phyloP scores from a whole-genome alignment of 92 coral and sea anemone genomes.

The Bergia puertoricense region DNA sequence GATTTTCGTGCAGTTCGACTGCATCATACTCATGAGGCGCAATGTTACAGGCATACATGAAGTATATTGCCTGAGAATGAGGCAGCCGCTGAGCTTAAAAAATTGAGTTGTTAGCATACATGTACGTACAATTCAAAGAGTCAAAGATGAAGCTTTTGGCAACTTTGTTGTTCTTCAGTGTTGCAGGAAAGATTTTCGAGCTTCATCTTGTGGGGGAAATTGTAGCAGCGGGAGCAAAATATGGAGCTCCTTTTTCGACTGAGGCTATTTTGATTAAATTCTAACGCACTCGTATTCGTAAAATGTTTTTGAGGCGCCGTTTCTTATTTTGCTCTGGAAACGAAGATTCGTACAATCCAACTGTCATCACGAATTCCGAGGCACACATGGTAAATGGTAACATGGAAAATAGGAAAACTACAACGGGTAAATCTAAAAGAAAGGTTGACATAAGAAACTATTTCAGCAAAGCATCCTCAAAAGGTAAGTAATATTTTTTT shows the following conservation, averaged over 20 bases:
- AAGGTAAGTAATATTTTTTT: not conserved
- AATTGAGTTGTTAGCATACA: slow-evolving; percentile 24
- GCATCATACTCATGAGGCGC: not conserved
- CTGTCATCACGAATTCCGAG: not conserved
- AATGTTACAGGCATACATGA: too few relatives aligned
- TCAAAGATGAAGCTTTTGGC: too few relatives aligned
- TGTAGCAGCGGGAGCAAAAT: too few relatives aligned
- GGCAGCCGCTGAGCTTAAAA: not conserved
- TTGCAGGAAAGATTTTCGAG: too few relatives aligned
- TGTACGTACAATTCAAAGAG: too few relatives aligned
- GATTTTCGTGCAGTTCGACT: not conserved
- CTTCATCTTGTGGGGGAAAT: not conserved
- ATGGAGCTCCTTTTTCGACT: not conserved
- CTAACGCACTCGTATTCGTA: not conserved
- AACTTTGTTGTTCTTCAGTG: too few relatives aligned
- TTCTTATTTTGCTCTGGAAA: not conserved
- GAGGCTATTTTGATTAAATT: slow-evolving; percentile 6
- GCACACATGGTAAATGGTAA: not conserved
- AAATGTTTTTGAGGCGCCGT: slow-evolving; percentile 4
- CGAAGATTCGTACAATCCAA: not conserved
- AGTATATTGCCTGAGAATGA: too few relatives aligned
- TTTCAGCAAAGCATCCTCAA: slow-evolving; percentile 14
- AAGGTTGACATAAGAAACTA: slow-evolving; percentile 20
- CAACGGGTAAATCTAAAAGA: slow-evolving; percentile 15
- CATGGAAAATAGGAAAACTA: not conserved